Evolutionary conservation across 2,797 vertebrate genomes (phyloP).

Genomic region (Myotis pilosus): DNA sequence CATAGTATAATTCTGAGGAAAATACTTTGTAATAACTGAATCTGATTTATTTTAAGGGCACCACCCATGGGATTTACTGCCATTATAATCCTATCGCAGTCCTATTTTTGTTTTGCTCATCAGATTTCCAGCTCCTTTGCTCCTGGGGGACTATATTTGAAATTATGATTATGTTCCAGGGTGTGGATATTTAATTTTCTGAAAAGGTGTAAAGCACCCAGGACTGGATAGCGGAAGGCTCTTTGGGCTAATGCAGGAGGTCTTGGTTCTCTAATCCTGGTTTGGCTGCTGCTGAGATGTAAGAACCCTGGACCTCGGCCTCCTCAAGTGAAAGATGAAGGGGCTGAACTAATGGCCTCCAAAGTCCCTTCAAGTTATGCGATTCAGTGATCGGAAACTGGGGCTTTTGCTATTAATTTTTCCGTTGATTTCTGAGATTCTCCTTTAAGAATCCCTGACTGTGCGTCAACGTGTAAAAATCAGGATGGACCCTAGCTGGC

Average conservation of each 20-base stretch:
- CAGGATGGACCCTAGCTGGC: neutral
- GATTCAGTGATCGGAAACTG: neutral
- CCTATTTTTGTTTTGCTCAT: neutral
- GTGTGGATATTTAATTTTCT: slow-evolving; percentile 23
- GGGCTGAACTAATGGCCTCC: neutral
- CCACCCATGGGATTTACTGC: neutral
- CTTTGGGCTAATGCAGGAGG: neutral
- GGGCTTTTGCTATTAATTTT: neutral
- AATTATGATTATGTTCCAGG: neutral
- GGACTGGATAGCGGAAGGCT: neutral
- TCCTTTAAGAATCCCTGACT: slow-evolving; percentile 14
- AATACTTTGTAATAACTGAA: neutral
- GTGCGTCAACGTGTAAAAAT: slow-evolving; percentile 19
- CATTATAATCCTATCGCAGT: neutral
- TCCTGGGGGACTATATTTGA: neutral
- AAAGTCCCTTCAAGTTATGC: neutral
- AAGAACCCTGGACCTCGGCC: neutral
- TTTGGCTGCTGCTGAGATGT: neutral
- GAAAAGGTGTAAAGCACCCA: neutral
- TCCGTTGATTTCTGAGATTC: neutral
- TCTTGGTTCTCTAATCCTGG: neutral
- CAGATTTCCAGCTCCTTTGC: neutral
- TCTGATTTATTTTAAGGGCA: neutral
- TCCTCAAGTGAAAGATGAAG: neutral
- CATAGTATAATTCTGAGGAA: neutral